These are phyloP conservation scores for Tortricodes alternella DNA, from an alignment of 2,888 invertebrate species.

Conservation along the genomic window DNA sequence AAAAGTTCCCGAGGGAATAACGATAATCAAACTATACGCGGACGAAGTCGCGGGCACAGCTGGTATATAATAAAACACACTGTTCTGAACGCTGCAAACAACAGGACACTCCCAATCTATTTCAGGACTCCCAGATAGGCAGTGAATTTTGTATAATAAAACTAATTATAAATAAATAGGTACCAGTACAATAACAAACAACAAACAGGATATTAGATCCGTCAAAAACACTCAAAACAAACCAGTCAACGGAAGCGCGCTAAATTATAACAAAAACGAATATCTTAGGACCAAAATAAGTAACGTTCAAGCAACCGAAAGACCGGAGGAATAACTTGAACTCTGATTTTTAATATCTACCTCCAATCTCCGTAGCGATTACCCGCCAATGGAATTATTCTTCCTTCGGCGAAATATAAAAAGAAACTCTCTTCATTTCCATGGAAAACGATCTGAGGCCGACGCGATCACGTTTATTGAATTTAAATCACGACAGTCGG, in stretches of 20 bases:
- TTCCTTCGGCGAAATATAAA: constrained; percentile 51
- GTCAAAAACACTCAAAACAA: constrained; percentile 3
- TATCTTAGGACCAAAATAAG: neutral
- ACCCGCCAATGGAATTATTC: constrained; percentile 60
- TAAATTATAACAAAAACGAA: constrained; percentile 2
- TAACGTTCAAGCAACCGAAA: constrained; percentile 5
- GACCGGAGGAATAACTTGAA: constrained; percentile 35
- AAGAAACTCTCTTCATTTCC: constrained; percentile 63
- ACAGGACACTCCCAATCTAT: neutral
- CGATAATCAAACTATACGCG: no score
- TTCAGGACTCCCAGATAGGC: neutral
- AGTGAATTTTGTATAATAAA: neutral
- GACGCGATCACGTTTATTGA: constrained; percentile 67
- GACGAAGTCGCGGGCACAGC: no score
- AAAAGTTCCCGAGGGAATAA: no score
- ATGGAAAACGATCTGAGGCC: constrained; percentile 62
- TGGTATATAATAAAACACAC: no score
- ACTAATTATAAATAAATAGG: neutral
- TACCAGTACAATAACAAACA: neutral
- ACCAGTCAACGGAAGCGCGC: neutral
- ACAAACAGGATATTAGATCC: constrained; percentile 5
- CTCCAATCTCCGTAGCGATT: constrained; percentile 53
- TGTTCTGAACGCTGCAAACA: no score
- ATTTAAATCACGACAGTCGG: constrained; percentile 65
- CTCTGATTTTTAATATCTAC: constrained; percentile 54